Base-by-base conservation (phyloP, 1,140 invertebrate species). In the Panagrolaimus sp. region DNA sequence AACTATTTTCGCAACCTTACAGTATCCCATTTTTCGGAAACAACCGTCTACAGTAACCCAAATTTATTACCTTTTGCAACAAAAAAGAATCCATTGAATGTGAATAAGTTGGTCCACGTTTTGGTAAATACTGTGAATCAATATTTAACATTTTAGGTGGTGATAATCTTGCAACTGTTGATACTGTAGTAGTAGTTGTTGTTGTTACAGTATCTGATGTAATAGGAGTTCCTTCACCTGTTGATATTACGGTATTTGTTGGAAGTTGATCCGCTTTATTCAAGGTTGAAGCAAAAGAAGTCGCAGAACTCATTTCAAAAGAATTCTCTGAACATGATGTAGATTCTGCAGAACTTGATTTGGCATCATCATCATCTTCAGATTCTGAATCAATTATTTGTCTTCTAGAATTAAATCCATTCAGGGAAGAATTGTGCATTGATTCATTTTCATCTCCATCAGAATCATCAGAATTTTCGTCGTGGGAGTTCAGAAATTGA, bases 251-350 rank as follows among this genome's bases (percentile, higher is more conserved):
- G 7, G 32, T 38, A 28, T 24, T 44, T 44, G n/a, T 7, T 44
- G 63, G 45, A 7, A 14, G 5, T 21, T 15, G 55, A 68, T 32
- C 58, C 28, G 67, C 47, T 46, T 48, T 68, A 38, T 68, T 68
- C 17, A 68, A 46, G 17, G 67, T 68, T 43, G 43, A 46, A 3
- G 58, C 55, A 46, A 68, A 68, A 38, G 47, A 58, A 26, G 48
- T 32, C 0, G 67, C 58, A n/a, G 67, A 68, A 32, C 28, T 43
- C 67, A 68, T 68, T 44, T 68, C 67, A 32, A 68, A 68, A 7
- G 67, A 68, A 58, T 68, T 68, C 43, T 68, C 67, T 26, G 67
- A 68, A 46, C 67, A 68, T 10, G 67, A 68, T 17, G 67, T 68
- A 24, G 67, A 68, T 17, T 58, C 52, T n/a, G 52, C 52, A 12